Evolutionary conservation across 2,797 vertebrate genomes (phyloP), one percentile per base, ranked within the genome.

Genomic region (Eleutherodactylus coqui): DNA sequence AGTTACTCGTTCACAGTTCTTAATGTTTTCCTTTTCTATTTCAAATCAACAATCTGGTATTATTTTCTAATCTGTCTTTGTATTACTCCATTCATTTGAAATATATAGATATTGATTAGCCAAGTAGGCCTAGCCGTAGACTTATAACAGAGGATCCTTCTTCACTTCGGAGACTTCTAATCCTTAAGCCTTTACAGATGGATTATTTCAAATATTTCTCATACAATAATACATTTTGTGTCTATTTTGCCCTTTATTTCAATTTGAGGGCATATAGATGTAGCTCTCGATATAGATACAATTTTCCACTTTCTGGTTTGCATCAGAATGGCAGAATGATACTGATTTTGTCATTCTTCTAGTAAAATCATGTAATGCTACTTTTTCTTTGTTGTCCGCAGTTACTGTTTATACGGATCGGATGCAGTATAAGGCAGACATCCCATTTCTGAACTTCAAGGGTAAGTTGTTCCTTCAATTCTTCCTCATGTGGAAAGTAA

Each of bases 391-490:
- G 8, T 60, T 69, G 38, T 32, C 78, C 81, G 78, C 55, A 49
- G 70, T 64, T 82, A 75, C 80, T 87, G 85, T 83, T 87, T 78
- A 58, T 78, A 70, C 51, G 27, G 55, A 47, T 87, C 41, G 75
- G 80, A 83, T 87, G 80, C 85, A 47, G 73, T 29, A 41, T 45
- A 83, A 47, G 41, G 53, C 36, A 78, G 80, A 58, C n/a, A 24
- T 29, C 64, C 38, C 58, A 75, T 64, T 60, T 81, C 45, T 75
- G 41, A 64, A 83, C 85, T 36, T 79, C 79, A 75, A 83, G 79
- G 85, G 73, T 86, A 53, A 86, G 78, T 58, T 76, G 27, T 83
- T 82, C 60, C 85, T 86, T 77, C 34, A 55, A 29, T 77, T 62
- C 53, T 55, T 70, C 36, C 58, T 83, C 73, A 82, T 78, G 49